A percentile compares a stretch with the other conserved stretches of the same genome.
These are phyloP conservation scores for Lipophrys pholis DNA, from an alignment of 2,113 vertebrate species.

Conservation along the genomic window DNA sequence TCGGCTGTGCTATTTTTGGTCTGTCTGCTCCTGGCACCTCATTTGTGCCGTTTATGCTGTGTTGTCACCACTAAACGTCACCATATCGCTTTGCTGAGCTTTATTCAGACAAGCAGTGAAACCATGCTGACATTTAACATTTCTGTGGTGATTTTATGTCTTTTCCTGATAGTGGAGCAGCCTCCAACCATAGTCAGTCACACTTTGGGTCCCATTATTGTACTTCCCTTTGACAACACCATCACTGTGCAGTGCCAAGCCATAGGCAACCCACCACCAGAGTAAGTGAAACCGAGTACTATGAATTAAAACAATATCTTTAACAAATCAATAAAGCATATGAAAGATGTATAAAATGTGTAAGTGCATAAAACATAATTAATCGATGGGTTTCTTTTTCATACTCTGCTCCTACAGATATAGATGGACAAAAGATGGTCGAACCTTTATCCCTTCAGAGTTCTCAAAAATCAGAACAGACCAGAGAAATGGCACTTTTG, in stretches of 20 bases:
- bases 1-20: slow-evolving; percentile 24
- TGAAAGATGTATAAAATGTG: no score
- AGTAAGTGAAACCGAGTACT: slow-evolving; percentile 81
- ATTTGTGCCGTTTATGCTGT: slow-evolving; percentile 21
- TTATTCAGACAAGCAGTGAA: background rate
- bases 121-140: background rate
- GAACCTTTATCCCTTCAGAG: slow-evolving; percentile 81
- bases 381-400: background rate
- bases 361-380: background rate
- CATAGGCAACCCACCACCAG: slow-evolving; percentile 90
- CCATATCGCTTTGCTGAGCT: background rate
- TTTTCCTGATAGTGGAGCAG: slow-evolving; percentile 86
- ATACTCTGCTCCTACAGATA: slow-evolving; percentile 81
- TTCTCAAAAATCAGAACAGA: slow-evolving; percentile 75
- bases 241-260: slow-evolving; percentile 91
- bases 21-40: background rate
- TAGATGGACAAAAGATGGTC: slow-evolving; percentile 91
- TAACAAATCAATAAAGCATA: background rate
- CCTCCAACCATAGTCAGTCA: slow-evolving; percentile 89
- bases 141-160: slow-evolving; percentile 24
- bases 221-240: slow-evolving; percentile 88
- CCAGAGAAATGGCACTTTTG: slow-evolving; percentile 86
- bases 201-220: slow-evolving; percentile 83
- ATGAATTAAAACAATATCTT: background rate
- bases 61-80: background rate